Base-by-base conservation (phyloP, 2,797 vertebrate species). In the Tarsius wallacei region DNA sequence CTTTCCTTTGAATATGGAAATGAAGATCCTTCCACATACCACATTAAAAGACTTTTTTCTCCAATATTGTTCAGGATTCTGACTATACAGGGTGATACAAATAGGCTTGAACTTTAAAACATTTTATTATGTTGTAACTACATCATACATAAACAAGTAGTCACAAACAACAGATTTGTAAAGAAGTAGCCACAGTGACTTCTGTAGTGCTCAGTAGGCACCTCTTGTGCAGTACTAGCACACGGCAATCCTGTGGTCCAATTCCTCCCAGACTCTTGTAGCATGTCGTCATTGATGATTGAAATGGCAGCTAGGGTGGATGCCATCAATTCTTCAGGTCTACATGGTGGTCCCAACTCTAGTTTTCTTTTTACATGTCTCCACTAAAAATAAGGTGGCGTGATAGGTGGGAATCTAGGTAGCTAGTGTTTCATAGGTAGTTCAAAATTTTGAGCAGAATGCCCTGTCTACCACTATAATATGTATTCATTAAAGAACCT, bases 1-100 rank as follows among this genome's bases (percentile, higher is more conserved):
- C 31, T 93, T 76, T 83, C 68, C 33, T 83, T 71, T 85, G 80
- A 85, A 36, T 73, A 53, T 71, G 51, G 59, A 80, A 71, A 49
- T 63, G 33, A 88, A 84, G 55, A 90, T 80, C 11, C 4, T 71
- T 17, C 90, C 70, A 89, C n/a, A 77, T 55, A 49, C 17, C 3
- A 61, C 31, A 57, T 73, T 28, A 33, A 71, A 92, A 61, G 31
- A 70, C 3, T 13, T 64, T 59, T 24, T 51, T 19, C 16, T 36
- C 24, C n/a, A 47, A 0, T 80, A 80, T 55, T 70, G 61, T 84
- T 70, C 55, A 78, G 7, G 55, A 31, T 80, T 63, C 42, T 80
- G n/a, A 53, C 55, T 85, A n/a, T n/a, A 68, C 42, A 94, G 42
- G 22, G 3, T 66, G 31, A 68, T 89, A 59, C 51, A 76, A 36